Evolutionary conservation across 2,888 invertebrate species (phyloP), one percentile per base, ranked within the genome.

Genomic region (Melinaea menophilus): DNA sequence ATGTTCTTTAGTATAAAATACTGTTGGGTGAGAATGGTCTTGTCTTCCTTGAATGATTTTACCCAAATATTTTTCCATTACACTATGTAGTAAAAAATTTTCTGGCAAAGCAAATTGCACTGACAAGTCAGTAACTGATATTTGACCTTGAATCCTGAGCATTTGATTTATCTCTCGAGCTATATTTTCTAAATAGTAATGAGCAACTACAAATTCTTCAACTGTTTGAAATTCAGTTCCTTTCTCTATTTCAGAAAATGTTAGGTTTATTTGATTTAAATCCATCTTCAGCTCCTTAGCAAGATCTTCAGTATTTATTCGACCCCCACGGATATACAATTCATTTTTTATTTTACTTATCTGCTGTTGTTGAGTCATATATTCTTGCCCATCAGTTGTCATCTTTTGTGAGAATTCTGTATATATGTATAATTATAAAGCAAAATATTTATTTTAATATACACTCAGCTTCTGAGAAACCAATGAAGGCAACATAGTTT

Each of bases 151-250:
- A 73, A 97, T 95, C 70, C 94, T 92, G 5, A 99, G 88, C 75
- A 95, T 95, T 79, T 98, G 97, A 90, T 99, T 98, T n/a, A 99
- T 95, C 89, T 98, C 98, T 75, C 95, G 94, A 2, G 97, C 95
- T 71, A 99, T 93, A 77, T 94, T 94, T 67, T 94, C 93, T 64
- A 96, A 91, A 79, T 99, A 99, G 61, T 93, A 93, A 73, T 94
- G 93, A 74, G 97, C 95, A 68, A 99, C 95, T 7, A 99, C 91
- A 81, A 99, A 98, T 0, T 99, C 99, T 57, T 98, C 92, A 67
- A 98, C 93, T 5, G 96, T 90, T 72, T 94, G 93, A 0, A 97
- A 90, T 64, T 93, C 93, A 74, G 94, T 94, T 67, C 94, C 94
- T 77, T 94, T 94, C 46, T 94, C 92, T 57, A 99, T 93, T 68